Evolutionary conservation across 2,888 invertebrate species (phyloP).

Genomic region (Galeruca laticollis): DNA sequence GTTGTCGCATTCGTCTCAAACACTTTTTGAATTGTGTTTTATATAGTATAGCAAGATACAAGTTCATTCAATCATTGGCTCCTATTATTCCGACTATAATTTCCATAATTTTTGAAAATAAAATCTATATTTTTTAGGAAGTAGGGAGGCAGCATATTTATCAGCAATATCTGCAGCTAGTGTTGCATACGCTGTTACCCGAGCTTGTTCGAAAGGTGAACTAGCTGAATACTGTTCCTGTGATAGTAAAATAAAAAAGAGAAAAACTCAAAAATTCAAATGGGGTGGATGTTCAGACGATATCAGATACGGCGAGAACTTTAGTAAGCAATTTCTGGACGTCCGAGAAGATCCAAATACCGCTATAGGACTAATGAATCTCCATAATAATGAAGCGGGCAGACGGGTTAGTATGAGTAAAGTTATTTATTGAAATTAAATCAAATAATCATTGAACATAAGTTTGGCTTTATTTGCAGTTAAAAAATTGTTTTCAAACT

Average conservation of each 20-base stretch:
- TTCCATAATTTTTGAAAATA: neutral
- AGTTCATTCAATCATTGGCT: no score
- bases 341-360: conserved; percentile 80
- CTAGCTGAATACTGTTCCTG: conserved; percentile 87
- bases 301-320: conserved; percentile 85
- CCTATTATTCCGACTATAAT: no score
- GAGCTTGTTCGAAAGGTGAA: conserved; percentile 88
- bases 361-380: conserved; percentile 85
- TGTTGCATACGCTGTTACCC: conserved; percentile 88
- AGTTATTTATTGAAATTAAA: no score
- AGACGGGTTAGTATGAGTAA: conserved; percentile 74
- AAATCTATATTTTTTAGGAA: conserved; percentile 71
- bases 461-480: no score
- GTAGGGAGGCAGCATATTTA: conserved; percentile 90
- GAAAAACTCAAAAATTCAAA: conserved; percentile 83
- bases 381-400: conserved; percentile 94
- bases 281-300: conserved; percentile 97
- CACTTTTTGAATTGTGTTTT: no score
- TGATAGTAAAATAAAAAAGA: conserved; percentile 72
- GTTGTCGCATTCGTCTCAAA: no score
- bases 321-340: conserved; percentile 89
- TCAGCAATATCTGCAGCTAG: conserved; percentile 91
- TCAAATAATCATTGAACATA: no score
- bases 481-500: no score
- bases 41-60: no score